Conservation (phyloP, 64 coral and sea anemone genomes). For the Acropora yongei region DNA sequence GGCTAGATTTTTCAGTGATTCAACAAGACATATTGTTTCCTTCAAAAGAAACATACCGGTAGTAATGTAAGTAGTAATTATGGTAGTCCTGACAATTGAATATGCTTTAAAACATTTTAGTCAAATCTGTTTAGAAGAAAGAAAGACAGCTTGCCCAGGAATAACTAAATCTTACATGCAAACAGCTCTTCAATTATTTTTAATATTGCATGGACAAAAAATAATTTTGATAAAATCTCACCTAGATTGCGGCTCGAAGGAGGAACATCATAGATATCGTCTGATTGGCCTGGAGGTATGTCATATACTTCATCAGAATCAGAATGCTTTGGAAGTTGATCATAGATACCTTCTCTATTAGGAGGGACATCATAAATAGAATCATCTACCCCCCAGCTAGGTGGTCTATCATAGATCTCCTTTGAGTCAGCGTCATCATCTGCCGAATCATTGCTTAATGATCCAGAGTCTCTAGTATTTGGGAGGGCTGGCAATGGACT, state of each 20-base stretch:
- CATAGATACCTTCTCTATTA: conserved; percentile 20
- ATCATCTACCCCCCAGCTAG: background rate
- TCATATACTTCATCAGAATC: conserved; percentile 50
- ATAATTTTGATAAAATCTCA: background rate
- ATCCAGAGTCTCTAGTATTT: conserved; percentile 17
- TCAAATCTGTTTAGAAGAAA: no score
- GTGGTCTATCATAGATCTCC: conserved; percentile 26
- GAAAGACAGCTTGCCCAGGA: no score
- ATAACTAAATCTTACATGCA: no score
- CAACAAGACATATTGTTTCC: no score
- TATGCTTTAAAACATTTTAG: no score
- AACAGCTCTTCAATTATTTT: no score
- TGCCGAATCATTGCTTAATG: conserved; percentile 37
- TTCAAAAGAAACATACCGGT: no score
- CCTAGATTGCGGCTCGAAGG: conserved; percentile 21
- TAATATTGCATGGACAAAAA: no score
- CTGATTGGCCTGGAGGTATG: background rate
- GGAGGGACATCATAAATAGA: conserved; percentile 26
- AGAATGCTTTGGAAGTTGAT: conserved; percentile 6
- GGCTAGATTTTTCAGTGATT: no score
- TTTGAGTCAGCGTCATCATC: background rate
- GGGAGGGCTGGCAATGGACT: conserved; percentile 27
- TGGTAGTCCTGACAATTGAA: no score
- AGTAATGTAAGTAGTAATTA: no score
- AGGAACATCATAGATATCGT: conserved; percentile 56